Evolutionary conservation across 1,140 invertebrate genomes (phyloP).

Genomic region (Calosoma granatense): DNA sequence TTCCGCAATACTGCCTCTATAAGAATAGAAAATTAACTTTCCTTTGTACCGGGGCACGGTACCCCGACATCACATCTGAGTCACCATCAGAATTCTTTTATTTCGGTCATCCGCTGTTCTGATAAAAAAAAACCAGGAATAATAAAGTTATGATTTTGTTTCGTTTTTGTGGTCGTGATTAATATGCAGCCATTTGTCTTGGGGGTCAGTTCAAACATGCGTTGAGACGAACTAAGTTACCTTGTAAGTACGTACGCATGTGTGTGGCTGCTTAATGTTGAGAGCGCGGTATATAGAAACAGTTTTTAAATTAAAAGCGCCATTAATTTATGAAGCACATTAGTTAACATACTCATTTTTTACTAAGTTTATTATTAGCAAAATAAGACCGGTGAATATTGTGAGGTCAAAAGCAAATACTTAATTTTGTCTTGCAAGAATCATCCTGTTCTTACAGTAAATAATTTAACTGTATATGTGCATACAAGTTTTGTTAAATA

Average conservation of each 20-base stretch:
- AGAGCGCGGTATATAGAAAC: not conserved
- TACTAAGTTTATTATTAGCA: too few species aligned
- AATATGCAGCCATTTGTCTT: not conserved
- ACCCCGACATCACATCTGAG: not conserved
- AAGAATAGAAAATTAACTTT: conserved; percentile 8
- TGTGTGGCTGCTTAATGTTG: not conserved
- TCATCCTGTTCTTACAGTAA: too few species aligned
- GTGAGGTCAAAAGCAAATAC: too few species aligned
- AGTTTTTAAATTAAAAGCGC: not conserved
- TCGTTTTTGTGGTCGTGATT: not conserved
- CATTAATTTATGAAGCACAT: not conserved
- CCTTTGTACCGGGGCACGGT: not conserved
- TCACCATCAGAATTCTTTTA: not conserved
- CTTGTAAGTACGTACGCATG: too few species aligned
- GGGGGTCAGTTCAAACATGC: not conserved
- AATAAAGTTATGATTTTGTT: conserved; percentile 3
- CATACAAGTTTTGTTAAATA: too few species aligned
- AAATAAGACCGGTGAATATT: too few species aligned
- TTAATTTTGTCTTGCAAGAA: too few species aligned
- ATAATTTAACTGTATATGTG: too few species aligned
- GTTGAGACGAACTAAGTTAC: too few species aligned
- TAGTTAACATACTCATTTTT: too few species aligned
- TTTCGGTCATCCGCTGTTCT: not conserved
- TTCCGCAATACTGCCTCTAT: not conserved
- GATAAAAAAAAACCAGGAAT: not conserved